Evolutionary conservation across 2,113 vertebrate species (phyloP).

Genomic region (Clarias macrocephalus): DNA sequence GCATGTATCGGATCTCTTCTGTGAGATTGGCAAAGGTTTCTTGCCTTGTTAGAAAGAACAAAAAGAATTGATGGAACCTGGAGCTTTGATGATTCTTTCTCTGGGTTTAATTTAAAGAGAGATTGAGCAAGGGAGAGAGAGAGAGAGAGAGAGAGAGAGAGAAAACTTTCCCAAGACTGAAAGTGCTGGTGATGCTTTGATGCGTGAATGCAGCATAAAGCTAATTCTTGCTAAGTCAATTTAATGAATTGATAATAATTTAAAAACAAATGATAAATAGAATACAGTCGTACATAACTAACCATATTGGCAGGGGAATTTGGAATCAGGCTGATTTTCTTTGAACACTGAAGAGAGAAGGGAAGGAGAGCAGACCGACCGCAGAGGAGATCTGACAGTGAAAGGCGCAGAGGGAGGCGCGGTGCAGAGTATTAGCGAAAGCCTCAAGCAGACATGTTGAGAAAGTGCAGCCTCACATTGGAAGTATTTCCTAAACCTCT

Average conservation of each 20-base stretch:
- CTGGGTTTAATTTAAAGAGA: slow-evolving; percentile 42
- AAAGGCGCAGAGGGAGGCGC: neutral
- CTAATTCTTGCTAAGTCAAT: slow-evolving; percentile 53
- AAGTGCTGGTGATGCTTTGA: slow-evolving; percentile 2
- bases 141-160: neutral
- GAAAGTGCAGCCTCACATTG: neutral
- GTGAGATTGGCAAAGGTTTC: slow-evolving; percentile 24
- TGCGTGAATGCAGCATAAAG: slow-evolving; percentile 33
- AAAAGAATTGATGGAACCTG: slow-evolving; percentile 23
- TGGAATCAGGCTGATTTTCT: neutral
- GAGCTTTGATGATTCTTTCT: slow-evolving; percentile 36
- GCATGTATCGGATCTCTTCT: neutral
- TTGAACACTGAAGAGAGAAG: slow-evolving; percentile 3
- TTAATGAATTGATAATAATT: slow-evolving; percentile 60
- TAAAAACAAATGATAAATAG: neutral
- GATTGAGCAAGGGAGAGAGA: neutral
- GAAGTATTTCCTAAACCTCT: neutral
- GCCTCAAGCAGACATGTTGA: slow-evolving; percentile 17
- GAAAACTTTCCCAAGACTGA: slow-evolving; percentile 25
- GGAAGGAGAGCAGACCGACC: neutral
- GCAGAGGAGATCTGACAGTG: slow-evolving; percentile 12
- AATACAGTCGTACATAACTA: neutral
- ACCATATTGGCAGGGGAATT: neutral
- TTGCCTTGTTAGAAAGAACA: slow-evolving; percentile 26
- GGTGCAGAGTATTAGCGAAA: neutral